phyloP scores from a whole-genome alignment of 2,797 vertebrate species.

The Myoxocephalus aenaeus region DNA sequence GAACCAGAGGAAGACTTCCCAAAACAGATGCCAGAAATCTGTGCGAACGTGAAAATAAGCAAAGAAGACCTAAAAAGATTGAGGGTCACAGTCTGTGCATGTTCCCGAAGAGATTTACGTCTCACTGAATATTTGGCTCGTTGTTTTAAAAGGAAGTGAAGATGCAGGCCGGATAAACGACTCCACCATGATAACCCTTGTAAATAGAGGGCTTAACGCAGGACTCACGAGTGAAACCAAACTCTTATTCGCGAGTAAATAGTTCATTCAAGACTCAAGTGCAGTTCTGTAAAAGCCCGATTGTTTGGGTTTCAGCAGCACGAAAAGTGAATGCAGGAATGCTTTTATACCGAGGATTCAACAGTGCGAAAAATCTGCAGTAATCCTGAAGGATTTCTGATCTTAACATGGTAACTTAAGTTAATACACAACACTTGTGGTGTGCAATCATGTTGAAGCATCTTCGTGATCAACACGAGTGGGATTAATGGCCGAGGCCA shows the following conservation, averaged over 20 bases:
- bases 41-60: conserved; percentile 7
- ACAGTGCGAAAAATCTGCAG: conserved; percentile 6
- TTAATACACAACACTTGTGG: conserved; percentile 8
- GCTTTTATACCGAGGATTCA: conserved; percentile 2
- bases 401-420: conserved; percentile 18
- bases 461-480: conserved; percentile 23
- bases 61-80: conserved; percentile 22
- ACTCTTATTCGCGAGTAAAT: conserved; percentile 8
- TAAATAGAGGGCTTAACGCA: background rate
- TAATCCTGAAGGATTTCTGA: conserved; percentile 37
- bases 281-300: background rate
- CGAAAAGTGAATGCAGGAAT: background rate
- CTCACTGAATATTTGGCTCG: conserved; percentile 34
- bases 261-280: background rate
- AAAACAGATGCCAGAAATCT: conserved; percentile 28
- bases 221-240: background rate
- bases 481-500: conserved; percentile 8
- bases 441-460: conserved; percentile 20
- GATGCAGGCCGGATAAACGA: conserved; percentile 15
- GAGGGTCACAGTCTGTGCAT: conserved; percentile 1
- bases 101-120: conserved; percentile 20
- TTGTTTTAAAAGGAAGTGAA: conserved; percentile 50
- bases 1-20: conserved; percentile 10
- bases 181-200: background rate
- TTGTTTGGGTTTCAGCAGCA: conserved; percentile 1